Evolutionary conservation across 2,113 vertebrate genomes (phyloP).

Genomic region (Silurus glanis): DNA sequence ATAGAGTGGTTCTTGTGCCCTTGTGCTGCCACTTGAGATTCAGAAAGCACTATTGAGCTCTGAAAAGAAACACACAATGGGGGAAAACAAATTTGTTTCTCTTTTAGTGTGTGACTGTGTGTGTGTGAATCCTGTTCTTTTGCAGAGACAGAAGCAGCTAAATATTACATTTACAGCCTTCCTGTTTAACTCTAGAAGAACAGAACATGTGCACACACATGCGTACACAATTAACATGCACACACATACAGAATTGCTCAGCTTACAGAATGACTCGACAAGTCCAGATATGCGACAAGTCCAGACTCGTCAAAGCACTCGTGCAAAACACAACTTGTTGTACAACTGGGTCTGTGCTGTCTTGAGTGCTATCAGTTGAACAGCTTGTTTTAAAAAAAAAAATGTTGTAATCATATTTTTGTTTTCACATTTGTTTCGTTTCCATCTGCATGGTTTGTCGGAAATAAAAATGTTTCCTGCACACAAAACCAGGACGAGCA

Average conservation of each 20-base stretch:
- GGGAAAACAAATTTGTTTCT: background rate
- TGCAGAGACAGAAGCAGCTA: slow-evolving; percentile 10
- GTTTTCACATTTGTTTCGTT: background rate
- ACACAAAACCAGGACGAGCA: background rate
- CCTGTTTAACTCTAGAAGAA: background rate
- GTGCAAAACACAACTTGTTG: background rate
- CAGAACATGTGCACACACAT: background rate
- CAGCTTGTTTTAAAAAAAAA: background rate
- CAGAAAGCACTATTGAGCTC: background rate
- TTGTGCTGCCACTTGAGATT: background rate
- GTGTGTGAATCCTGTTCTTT: background rate
- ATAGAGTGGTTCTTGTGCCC: background rate
- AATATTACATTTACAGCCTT: slow-evolving; percentile 27
- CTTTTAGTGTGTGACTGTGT: background rate
- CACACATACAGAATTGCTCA: slow-evolving; percentile 24
- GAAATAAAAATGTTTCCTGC: background rate
- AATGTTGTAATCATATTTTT: background rate
- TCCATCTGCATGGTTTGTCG: background rate
- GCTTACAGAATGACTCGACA: background rate
- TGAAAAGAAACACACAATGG: background rate
- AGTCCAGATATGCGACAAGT: slow-evolving; percentile 38
- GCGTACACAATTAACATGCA: slow-evolving; percentile 12
- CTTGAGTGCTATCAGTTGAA: background rate
- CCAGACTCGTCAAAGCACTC: slow-evolving; percentile 14
- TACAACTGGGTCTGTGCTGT: background rate